Evolutionary conservation across 2,113 vertebrate species (phyloP).

Genomic region (Macrotus californicus): DNA sequence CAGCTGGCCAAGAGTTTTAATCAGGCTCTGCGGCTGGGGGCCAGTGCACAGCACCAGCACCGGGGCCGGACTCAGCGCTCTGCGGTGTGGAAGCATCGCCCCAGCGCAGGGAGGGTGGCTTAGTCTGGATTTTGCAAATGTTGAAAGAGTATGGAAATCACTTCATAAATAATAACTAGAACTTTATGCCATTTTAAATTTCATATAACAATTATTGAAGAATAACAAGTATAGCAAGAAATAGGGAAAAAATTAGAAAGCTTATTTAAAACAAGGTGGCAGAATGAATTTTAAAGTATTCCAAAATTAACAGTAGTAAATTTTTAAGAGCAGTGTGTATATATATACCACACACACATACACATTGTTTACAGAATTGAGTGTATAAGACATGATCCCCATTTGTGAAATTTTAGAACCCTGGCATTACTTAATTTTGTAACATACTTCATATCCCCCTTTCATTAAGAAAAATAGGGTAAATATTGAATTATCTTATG

Average conservation of each 20-base stretch:
- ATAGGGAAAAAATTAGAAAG: neutral
- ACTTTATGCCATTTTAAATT: conserved; percentile 37
- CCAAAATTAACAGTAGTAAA: neutral
- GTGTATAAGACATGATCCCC: neutral
- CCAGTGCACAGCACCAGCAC: neutral
- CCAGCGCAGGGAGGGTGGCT: neutral
- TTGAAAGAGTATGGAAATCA: conserved; percentile 46
- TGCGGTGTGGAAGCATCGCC: neutral
- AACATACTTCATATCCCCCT: neutral
- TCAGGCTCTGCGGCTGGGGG: conserved; percentile 31
- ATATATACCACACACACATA: no score
- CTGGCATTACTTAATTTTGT: neutral
- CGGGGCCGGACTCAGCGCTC: neutral
- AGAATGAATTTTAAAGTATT: neutral
- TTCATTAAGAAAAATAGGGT: neutral
- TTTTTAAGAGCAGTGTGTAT: neutral
- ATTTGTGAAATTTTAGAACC: neutral
- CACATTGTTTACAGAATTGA: neutral
- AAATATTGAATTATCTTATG: neutral
- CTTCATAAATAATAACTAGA: neutral
- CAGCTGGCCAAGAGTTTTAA: conserved; percentile 41
- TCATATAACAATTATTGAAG: conserved; percentile 34
- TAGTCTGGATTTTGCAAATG: neutral
- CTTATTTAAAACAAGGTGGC: neutral
- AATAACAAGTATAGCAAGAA: conserved; percentile 32